phyloP scores from a whole-genome alignment of 2,797 vertebrate genomes.

The Argyrosomus regius region DNA sequence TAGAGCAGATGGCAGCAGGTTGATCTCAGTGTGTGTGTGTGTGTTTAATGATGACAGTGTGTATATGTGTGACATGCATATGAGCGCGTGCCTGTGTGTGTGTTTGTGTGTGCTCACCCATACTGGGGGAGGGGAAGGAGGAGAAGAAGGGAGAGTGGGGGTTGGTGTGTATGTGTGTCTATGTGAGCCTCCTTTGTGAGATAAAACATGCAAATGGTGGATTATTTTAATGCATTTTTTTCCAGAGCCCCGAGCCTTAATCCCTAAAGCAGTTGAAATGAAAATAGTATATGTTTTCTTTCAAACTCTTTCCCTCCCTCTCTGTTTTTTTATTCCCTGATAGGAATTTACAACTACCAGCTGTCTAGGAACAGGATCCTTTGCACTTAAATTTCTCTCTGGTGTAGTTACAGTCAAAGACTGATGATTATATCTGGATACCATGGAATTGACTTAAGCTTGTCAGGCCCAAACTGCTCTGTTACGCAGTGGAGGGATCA shows the following conservation, averaged over 20 bases:
- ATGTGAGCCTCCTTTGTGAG: slow-evolving; percentile 81
- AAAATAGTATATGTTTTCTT: slow-evolving; percentile 84
- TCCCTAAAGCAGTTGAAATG: slow-evolving; percentile 85
- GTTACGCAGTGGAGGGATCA: slow-evolving; percentile 21
- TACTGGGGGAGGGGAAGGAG: slow-evolving; percentile 74
- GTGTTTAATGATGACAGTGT: slow-evolving; percentile 78
- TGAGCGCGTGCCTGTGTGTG: slow-evolving; percentile 35
- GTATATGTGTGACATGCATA: slow-evolving; percentile 64
- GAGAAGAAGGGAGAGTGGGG: slow-evolving; percentile 65
- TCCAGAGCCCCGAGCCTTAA: slow-evolving; percentile 76
- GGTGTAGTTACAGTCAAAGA: slow-evolving; percentile 66
- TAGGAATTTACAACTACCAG: slow-evolving; percentile 80
- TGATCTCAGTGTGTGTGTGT: slow-evolving; percentile 73
- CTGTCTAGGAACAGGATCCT: slow-evolving; percentile 75
- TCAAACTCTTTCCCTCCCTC: slow-evolving; percentile 63
- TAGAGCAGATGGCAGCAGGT: slow-evolving; percentile 84
- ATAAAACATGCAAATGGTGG: slow-evolving; percentile 88
- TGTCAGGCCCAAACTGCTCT: slow-evolving; percentile 39
- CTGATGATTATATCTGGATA: slow-evolving; percentile 64
- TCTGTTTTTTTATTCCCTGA: slow-evolving; percentile 59
- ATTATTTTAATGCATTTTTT: slow-evolving; percentile 87
- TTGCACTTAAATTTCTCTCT: slow-evolving; percentile 63
- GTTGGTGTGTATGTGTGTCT: slow-evolving; percentile 73
- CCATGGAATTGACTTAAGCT: slow-evolving; percentile 52
- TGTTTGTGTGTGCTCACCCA: slow-evolving; percentile 53